These are phyloP conservation scores for Dynastes hyllus DNA, from an alignment of 2,888 invertebrate species.

Conservation along the genomic window DNA sequence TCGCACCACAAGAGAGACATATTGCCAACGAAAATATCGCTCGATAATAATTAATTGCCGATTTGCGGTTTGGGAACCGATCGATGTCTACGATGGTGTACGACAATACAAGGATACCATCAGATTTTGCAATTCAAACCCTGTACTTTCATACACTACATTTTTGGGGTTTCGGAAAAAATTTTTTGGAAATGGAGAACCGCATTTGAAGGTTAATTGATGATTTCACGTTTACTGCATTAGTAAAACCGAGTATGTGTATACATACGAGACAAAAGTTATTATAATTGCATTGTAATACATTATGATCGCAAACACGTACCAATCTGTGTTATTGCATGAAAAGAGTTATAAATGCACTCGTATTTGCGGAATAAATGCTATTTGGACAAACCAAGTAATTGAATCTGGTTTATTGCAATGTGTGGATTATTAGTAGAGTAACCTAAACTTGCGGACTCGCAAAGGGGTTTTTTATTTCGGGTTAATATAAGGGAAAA, in stretches of 20 bases:
- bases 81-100: slow-evolving; percentile 28
- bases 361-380: too few relatives aligned
- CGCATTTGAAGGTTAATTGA: slow-evolving; percentile 41
- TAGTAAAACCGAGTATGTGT: neutral
- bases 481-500: too few relatives aligned
- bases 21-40: slow-evolving; percentile 24
- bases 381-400: too few relatives aligned
- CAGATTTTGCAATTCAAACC: slow-evolving; percentile 30
- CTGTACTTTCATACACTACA: neutral
- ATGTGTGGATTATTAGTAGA: too few relatives aligned
- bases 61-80: slow-evolving; percentile 38
- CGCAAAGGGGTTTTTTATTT: too few relatives aligned
- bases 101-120: slow-evolving; percentile 17
- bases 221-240: slow-evolving; percentile 19
- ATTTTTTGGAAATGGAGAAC: slow-evolving; percentile 41
- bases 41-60: slow-evolving; percentile 37
- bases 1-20: neutral
- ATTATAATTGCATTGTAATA: neutral
- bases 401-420: too few relatives aligned
- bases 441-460: too few relatives aligned
- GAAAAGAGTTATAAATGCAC: too few relatives aligned
- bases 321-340: too few relatives aligned
- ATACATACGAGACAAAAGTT: neutral
- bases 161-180: slow-evolving; percentile 31
- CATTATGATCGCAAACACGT: too few relatives aligned